Conservation (phyloP, 2,113 vertebrate species). For the Boulengerochromis microlepis region DNA sequence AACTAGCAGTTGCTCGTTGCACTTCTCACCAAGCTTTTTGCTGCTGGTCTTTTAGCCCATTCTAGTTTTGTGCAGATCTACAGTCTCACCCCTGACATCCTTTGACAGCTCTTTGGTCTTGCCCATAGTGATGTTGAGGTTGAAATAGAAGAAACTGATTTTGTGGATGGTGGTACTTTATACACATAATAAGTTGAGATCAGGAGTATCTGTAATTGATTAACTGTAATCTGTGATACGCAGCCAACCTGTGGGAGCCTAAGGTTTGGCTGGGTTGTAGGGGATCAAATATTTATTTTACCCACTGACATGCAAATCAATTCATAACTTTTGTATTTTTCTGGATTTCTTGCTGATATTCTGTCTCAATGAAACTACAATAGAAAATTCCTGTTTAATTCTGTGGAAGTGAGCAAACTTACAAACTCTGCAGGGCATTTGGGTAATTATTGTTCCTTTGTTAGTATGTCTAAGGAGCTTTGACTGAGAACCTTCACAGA, state of each 20-base stretch:
- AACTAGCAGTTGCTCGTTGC: background rate
- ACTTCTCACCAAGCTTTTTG: background rate
- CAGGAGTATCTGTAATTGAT: background rate
- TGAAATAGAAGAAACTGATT: background rate
- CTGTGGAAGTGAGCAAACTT: background rate
- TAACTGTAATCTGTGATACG: background rate
- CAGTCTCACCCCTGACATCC: rapidly evolving
- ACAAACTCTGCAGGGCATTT: background rate
- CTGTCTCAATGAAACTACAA: background rate
- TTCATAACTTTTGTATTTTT: background rate
- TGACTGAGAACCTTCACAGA: background rate
- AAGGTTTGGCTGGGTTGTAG: background rate
- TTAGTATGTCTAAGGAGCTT: background rate
- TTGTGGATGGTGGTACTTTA: background rate
- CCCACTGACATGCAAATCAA: background rate
- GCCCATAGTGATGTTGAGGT: background rate
- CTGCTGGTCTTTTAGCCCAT: background rate
- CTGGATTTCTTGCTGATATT: background rate
- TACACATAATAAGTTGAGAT: background rate
- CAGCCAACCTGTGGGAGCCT: background rate
- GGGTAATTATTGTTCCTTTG: background rate
- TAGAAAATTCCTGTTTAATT: background rate
- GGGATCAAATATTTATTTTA: background rate
- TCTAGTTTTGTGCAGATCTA: background rate
- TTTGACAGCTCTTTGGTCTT: background rate